Conservation (phyloP, 2,888 invertebrate species). For the Megalurothrips usitatus region DNA sequence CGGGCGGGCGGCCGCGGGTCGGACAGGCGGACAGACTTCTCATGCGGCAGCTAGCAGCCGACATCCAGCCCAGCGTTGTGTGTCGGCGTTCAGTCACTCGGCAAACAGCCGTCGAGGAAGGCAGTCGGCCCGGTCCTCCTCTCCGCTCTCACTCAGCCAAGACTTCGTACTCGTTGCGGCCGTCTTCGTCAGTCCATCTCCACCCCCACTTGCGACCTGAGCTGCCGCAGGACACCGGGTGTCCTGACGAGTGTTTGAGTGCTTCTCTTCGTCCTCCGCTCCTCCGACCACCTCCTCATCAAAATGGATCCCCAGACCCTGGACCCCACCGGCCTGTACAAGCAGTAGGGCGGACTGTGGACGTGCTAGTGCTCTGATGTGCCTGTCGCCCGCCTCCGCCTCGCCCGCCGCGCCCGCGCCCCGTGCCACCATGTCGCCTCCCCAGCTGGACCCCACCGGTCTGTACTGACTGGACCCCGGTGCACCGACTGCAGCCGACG, state of each 20-base stretch:
- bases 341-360: constrained; percentile 8
- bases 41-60: constrained; percentile 4
- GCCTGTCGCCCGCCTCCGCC: not conserved
- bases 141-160: not conserved
- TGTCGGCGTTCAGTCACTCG: constrained; percentile 21
- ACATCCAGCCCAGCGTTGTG: not conserved
- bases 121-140: not conserved
- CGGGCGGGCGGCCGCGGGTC: constrained; percentile 1
- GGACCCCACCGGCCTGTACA: constrained; percentile 18
- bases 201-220: not conserved
- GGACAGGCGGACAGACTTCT: constrained; percentile 5
- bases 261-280: not conserved
- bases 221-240: not conserved
- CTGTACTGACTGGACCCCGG: constrained; percentile 2
- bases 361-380: not conserved
- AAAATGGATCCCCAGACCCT: constrained; percentile 9
- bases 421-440: not conserved
- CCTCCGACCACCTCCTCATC: not conserved
- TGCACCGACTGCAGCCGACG: not conserved
- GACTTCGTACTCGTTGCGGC: not conserved
- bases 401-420: not conserved
- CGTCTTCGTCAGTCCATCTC: not conserved
- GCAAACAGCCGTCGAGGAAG: constrained; percentile 2
- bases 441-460: constrained; percentile 16
- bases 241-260: not conserved